These are phyloP conservation scores for Brachypodius melanocephalos DNA, from an alignment of 2,113 vertebrate genomes.

Conservation along the genomic window DNA sequence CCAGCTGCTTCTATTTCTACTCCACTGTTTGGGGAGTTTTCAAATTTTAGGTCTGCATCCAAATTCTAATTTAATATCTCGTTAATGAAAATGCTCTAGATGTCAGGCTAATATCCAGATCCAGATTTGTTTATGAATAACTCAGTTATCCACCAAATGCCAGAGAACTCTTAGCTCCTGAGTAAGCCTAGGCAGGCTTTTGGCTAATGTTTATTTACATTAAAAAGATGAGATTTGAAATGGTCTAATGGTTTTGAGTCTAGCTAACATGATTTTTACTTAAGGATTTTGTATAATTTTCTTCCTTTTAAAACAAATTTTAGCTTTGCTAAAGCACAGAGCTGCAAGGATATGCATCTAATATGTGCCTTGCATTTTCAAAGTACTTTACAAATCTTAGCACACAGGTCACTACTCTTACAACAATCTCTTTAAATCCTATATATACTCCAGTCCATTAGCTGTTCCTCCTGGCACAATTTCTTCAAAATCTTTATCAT, in stretches of 20 bases:
- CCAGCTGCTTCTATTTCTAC: not conserved
- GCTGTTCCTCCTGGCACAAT: not conserved
- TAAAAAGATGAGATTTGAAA: not conserved
- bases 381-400: not conserved
- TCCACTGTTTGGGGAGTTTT: not conserved
- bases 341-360: not conserved
- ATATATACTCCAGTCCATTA: not conserved
- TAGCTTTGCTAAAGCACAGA: not conserved
- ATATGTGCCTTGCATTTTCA: not conserved
- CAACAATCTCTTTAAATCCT: not conserved
- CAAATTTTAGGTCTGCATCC: not conserved
- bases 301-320: not conserved
- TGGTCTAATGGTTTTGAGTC: not conserved
- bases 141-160: not conserved
- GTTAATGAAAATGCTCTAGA: constrained; percentile 15
- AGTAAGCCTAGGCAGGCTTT: not conserved
- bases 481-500: not conserved
- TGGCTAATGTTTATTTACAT: not conserved
- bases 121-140: constrained; percentile 9
- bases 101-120: not conserved
- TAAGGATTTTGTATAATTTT: not conserved
- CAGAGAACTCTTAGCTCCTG: not conserved
- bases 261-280: not conserved
- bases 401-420: not conserved
- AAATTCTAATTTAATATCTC: constrained; percentile 11